Evolutionary conservation across 92 coral and sea anemone species (phyloP).

Genomic region (Porites rus): DNA sequence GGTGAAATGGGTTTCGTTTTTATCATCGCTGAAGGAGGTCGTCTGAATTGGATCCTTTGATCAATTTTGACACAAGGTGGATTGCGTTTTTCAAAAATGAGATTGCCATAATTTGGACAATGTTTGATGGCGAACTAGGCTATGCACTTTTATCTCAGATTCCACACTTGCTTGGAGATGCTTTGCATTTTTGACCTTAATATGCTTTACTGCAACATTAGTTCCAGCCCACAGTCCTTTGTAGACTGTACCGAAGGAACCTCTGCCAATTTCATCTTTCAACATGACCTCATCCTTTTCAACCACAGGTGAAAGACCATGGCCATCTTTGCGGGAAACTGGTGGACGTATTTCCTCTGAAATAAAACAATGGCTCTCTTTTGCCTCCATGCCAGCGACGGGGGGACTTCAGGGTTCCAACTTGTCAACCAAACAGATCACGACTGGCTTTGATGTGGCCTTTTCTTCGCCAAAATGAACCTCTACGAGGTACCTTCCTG

Average conservation of each 20-base stretch:
- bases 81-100: constrained; percentile 60
- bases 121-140: constrained; percentile 74
- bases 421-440: constrained; percentile 3
- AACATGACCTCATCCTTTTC: constrained; percentile 60
- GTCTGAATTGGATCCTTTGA: constrained; percentile 41
- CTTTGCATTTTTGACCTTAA: constrained; percentile 57
- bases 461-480: constrained; percentile 40
- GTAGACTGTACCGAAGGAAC: constrained; percentile 69
- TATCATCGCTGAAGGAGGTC: constrained; percentile 44
- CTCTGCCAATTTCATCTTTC: constrained; percentile 69
- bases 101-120: constrained; percentile 75
- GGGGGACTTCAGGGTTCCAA: constrained; percentile 20
- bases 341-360: no score
- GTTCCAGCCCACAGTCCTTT: constrained; percentile 80
- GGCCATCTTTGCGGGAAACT: neutral
- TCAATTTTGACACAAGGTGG: constrained; percentile 55
- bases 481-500: constrained; percentile 51
- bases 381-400: no score
- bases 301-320: constrained; percentile 11
- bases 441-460: constrained; percentile 35
- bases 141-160: constrained; percentile 59
- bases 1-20: neutral
- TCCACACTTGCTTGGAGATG: constrained; percentile 43
- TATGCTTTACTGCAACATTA: constrained; percentile 66
- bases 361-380: no score